Conservation (phyloP, 37 sponge, comb jelly and placozoan species). For the Lycopodina hypogea region DNA sequence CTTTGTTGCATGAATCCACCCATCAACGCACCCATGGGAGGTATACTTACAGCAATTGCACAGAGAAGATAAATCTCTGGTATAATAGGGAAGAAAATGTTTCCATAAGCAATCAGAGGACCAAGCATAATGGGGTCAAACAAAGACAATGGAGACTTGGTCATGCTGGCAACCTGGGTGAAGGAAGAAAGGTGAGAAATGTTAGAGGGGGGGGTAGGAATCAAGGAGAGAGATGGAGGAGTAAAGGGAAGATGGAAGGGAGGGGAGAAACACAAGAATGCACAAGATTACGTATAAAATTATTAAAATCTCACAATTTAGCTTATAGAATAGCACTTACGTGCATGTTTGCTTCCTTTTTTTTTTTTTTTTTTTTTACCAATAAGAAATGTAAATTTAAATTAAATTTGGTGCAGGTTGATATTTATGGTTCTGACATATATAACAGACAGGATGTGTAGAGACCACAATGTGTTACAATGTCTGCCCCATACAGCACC, state of each 20-base stretch:
- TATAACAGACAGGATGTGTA: no score
- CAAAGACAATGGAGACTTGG: slow-evolving; percentile 63
- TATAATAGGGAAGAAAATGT: slow-evolving; percentile 36
- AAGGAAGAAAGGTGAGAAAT: neutral
- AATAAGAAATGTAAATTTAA: no score
- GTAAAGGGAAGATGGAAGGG: neutral
- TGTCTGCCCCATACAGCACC: no score
- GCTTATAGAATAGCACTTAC: no score
- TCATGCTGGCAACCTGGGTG: slow-evolving; percentile 71
- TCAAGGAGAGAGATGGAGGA: neutral
- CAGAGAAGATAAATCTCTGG: slow-evolving; percentile 13
- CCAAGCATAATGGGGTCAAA: slow-evolving; percentile 71
- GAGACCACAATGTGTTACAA: no score
- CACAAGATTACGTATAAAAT: no score
- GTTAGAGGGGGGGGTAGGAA: neutral
- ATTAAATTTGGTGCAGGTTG: no score
- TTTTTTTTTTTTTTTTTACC: no score
- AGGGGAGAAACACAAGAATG: neutral
- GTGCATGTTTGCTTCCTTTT: no score
- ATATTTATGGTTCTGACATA: no score
- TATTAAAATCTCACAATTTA: no score
- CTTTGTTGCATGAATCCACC: neutral
- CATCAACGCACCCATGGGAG: no score
- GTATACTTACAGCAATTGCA: slow-evolving; percentile 4
- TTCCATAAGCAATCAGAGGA: slow-evolving; percentile 48